Evolutionary conservation across 2,797 vertebrate genomes (phyloP), one percentile per base, ranked within the genome.

Genomic region (Peromyscus melanophrys): DNA sequence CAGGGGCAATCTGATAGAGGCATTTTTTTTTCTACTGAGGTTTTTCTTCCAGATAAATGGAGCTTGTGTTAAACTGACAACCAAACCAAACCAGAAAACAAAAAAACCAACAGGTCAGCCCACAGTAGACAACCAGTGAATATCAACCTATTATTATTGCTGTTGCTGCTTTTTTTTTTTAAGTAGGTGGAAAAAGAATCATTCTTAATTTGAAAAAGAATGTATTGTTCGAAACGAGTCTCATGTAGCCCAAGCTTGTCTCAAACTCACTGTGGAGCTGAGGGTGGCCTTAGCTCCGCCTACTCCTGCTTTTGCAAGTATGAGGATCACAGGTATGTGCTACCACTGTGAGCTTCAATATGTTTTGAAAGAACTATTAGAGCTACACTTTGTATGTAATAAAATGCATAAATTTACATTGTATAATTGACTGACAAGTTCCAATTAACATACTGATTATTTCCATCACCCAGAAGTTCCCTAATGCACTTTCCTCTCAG

Each of bases 321-420:
- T 40, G 55, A 87, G n/a, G 9, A 31, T 57, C 12, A 17, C 21
- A 55, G 46, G 46, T 10, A 21, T 55, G 46, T 4, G 4, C 23
- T 17, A 52, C 29, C 31, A 78, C 29, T 34, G 29, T 34, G 6
- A 78, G 49, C 49, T 92, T 95, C 14, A 34, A 90, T 81, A 21
- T 71, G 7, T 63, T 94, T 94, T 94, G 25, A 86, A 52, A 78
- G 23, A 73, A 85, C 49, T 73, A 11, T 40, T 61, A 67, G 67
- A 87, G 43, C 46, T 78, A 46, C 2, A 82, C 16, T 78, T 89
- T 75, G 27, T 65, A 71, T 77, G 52, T 59, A 71, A 73, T 40
- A 90, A 90, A 81, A 84, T 89, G 55, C 4, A 88, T 29, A 55
- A 0, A 61, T 96, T 86, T 86, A 89, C 95, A 91, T 43, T 29